Base-by-base conservation (phyloP, 37 sponge, comb jelly and placozoan species). In the Eunapius fragilis region DNA sequence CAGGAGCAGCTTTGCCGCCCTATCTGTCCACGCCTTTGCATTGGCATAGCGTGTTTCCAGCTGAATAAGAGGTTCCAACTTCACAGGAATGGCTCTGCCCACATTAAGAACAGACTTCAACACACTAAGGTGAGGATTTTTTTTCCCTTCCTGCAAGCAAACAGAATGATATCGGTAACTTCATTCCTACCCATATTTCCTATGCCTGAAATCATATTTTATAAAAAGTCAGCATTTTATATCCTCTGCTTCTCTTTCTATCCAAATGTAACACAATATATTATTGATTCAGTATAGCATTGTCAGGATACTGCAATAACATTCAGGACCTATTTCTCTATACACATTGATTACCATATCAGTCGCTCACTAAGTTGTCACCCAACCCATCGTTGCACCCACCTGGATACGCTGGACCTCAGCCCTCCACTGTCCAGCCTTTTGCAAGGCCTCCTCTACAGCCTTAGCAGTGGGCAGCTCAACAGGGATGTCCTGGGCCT, bases 11-110 rank as follows among this genome's bases (percentile, higher is more conserved):
- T 84, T 83, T 2, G 77, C 38, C 24, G 93, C 92, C 45, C 87
- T 76, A 31, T 95, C 90, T 36, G 90, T 69, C 98, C 98, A 97
- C 0, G 83, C 83, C 77, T 91, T 88, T 25, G 93, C 96, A 71
- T 83, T 87, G 67, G 87, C 78, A 68, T 78, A 73, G 5, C 87
- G 50, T 17, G 91, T 87, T 83, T 91, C 91, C 28, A 91, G 75
- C 69, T 91, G 91, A 22, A 87, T 79, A 10, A 91, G 79, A 14
- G 74, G 76, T 22, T 91, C 87, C 35, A 91, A 82, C 67, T 85
- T 86, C 58, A 87, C 69, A 2, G 91, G 84, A 24, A 87, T 71
- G 47, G 84, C 74, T 3, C 87, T 73, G 38, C 85, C 87, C 0
- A 69, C 23, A 17, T 74, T 47, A 31, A 91, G 87, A 36, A 87